A percentile compares a stretch with the other conserved stretches of the same genome.
phyloP scores from a whole-genome alignment of 2,888 invertebrate species.

The Noctua fimbriata region DNA sequence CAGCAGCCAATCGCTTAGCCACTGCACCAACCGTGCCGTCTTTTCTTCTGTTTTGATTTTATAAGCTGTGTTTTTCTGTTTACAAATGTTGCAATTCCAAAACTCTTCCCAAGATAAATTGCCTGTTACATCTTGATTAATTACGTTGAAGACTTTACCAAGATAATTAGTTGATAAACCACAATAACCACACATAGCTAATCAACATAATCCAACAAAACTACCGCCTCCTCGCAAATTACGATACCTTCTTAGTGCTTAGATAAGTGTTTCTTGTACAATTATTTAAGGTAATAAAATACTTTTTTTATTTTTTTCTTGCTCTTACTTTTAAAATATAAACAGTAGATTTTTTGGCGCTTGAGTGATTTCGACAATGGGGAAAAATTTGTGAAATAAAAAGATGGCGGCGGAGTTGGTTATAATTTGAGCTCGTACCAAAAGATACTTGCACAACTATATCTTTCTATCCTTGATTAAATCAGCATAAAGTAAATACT shows the following conservation, averaged over 20 bases:
- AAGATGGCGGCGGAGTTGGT: not conserved
- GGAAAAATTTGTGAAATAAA: not conserved
- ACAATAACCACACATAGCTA: not conserved
- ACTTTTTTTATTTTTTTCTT: too few relatives aligned
- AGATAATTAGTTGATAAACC: not conserved
- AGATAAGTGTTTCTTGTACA: too few relatives aligned
- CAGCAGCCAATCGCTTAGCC: too few relatives aligned
- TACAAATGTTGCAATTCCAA: not conserved
- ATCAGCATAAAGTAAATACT: conserved; percentile 31
- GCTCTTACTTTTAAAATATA: not conserved
- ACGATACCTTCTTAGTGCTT: not conserved
- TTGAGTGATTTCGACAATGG: not conserved
- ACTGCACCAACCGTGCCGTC: too few relatives aligned
- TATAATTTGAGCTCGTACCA: not conserved
- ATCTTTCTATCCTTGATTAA: conserved; percentile 12
- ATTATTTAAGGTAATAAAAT: too few relatives aligned
- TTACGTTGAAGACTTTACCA: not conserved
- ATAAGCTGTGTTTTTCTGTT: too few relatives aligned
- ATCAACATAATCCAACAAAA: not conserved
- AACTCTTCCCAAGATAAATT: not conserved
- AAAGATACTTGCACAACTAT: not conserved
- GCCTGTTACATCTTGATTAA: not conserved
- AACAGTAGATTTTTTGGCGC: not conserved
- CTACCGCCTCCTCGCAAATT: not conserved
- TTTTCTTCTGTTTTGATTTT: not conserved